These are phyloP conservation scores for Galbula dea DNA, from an alignment of 2,113 vertebrate genomes.

Conservation along the genomic window DNA sequence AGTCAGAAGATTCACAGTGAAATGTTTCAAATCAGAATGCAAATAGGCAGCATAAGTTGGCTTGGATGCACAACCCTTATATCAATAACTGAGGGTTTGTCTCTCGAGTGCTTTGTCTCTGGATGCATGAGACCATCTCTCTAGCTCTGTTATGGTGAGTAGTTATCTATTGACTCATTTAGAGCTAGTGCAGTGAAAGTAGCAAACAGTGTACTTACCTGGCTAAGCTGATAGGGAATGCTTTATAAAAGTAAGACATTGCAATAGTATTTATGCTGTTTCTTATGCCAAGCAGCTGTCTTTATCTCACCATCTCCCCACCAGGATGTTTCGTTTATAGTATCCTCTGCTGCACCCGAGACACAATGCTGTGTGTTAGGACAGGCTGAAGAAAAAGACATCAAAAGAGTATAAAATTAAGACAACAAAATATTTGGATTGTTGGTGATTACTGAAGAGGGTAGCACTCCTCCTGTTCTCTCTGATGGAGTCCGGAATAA, in stretches of 20 bases:
- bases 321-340: background rate
- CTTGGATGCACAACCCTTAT: background rate
- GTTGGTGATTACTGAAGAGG: background rate
- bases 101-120: background rate
- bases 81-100: background rate
- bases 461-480: background rate
- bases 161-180: background rate
- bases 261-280: background rate
- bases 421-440: background rate
- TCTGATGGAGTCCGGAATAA: background rate
- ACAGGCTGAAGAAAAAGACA: background rate
- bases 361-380: background rate
- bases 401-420: background rate
- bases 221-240: background rate
- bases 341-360: background rate
- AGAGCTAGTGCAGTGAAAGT: background rate
- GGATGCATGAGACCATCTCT: background rate
- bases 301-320: background rate
- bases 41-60: background rate
- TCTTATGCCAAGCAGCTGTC: background rate
- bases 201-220: background rate
- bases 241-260: background rate
- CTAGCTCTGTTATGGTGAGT: background rate
- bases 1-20: background rate
- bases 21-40: background rate